These are phyloP conservation scores for Ambastaia sidthimunki DNA, from an alignment of 2,797 vertebrate genomes.

Conservation along the genomic window DNA sequence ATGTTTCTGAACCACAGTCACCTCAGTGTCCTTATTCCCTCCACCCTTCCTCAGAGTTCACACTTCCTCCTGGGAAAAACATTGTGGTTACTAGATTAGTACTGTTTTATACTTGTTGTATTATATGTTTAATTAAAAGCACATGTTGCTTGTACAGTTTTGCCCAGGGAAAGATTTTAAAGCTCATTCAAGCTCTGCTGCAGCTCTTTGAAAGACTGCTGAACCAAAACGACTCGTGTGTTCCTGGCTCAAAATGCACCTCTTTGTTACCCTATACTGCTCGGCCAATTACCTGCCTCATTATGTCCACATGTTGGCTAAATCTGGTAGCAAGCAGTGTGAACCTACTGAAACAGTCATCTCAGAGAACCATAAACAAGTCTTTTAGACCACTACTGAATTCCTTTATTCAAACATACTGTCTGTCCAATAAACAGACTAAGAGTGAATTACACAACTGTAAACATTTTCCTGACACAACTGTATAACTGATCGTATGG, in stretches of 20 bases:
- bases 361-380: neutral
- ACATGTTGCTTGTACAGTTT: conserved; percentile 55
- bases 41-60: neutral
- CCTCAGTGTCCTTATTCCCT: conserved; percentile 15
- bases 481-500: neutral
- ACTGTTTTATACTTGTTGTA: conserved; percentile 53
- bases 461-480: neutral
- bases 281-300: conserved; percentile 53
- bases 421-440: neutral
- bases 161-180: conserved; percentile 40
- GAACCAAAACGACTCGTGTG: conserved; percentile 48
- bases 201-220: conserved; percentile 48
- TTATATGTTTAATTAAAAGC: conserved; percentile 52
- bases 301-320: conserved; percentile 52
- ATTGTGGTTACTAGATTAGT: conserved; percentile 57
- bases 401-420: neutral
- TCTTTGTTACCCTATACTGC: conserved; percentile 39
- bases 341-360: conserved; percentile 29
- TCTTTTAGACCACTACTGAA: neutral
- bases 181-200: conserved; percentile 25
- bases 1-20: neutral
- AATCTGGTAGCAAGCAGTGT: conserved; percentile 35
- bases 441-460: neutral
- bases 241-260: conserved; percentile 41
- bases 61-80: conserved; percentile 31